Base-by-base conservation (phyloP, 2,888 invertebrate species). In the Drosophila rellima region DNA sequence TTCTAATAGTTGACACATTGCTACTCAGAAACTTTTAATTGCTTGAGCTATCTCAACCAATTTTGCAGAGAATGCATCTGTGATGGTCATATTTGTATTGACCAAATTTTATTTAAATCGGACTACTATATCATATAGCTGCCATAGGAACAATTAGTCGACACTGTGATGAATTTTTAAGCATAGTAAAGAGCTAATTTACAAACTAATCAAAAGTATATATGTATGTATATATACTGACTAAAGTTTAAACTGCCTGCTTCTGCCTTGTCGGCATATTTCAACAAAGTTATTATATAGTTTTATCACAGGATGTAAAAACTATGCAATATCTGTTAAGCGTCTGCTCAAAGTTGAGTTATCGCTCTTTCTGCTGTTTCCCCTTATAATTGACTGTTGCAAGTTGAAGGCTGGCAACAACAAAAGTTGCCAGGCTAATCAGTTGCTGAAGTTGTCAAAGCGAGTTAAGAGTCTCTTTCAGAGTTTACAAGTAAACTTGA, bases 401-500 rank as follows among this genome's bases (percentile, higher is more conserved):
- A 72, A 65, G 61, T 42, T 65, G 35, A 48, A 35, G 50, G 37
- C 35, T 55, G 39, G 33, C 42, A 55, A 47, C 15, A 59, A 55
- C 15, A 10, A 59, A 56, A 45, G 50, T 74, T 76, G 64, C 13
- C 10, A 13, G 40, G 74, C 67, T 70, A 77, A 77, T 77, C 77
- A 70, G 73, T 65, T 73, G 62, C 31, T 64, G 5, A 72, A 59
- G 69, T 72, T 72, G 68, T 48, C 59, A 45, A 23, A 23, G 17
- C n/a, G 54, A 48, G 56, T 56, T 47, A 54, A 62, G 57, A 51
- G 65, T 23, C 42, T 26, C 33, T 15, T 11, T 44, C 50, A 18
- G 57, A 65, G 62, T 65, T 64, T 61, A 37, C 37, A 51, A 47
- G 73, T 29, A 70, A 78, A 80, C 63, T 80, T 81, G 80, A 68